These are phyloP conservation scores for Perizoma flavofasciatum DNA, from an alignment of 2,888 invertebrate species.

Conservation along the genomic window DNA sequence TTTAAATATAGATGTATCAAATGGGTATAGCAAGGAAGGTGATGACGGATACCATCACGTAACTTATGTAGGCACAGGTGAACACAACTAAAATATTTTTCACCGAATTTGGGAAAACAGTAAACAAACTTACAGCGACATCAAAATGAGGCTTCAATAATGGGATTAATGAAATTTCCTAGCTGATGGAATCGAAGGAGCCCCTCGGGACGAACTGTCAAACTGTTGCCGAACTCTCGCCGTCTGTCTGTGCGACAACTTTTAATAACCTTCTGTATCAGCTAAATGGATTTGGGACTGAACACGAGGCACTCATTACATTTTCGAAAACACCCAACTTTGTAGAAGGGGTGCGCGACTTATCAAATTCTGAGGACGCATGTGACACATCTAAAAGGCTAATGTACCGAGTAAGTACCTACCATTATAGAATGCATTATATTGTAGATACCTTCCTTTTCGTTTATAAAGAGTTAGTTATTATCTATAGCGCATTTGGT, in stretches of 20 bases:
- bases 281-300: slow-evolving; percentile 74
- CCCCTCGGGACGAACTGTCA: slow-evolving; percentile 70
- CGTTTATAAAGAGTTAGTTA: no score
- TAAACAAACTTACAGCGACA: slow-evolving; percentile 36
- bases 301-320: slow-evolving; percentile 53
- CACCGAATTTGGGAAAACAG: slow-evolving; percentile 21
- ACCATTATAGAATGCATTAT: slow-evolving; percentile 2
- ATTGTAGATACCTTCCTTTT: not conserved
- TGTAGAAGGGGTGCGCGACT: slow-evolving; percentile 36
- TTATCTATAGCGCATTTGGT: no score
- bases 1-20: no score
- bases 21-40: no score
- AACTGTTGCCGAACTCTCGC: slow-evolving; percentile 66
- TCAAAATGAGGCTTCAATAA: slow-evolving; percentile 59
- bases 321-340: slow-evolving; percentile 48
- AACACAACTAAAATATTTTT: slow-evolving; percentile 11
- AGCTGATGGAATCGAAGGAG: slow-evolving; percentile 71
- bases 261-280: slow-evolving; percentile 79
- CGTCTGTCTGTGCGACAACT: slow-evolving; percentile 73
- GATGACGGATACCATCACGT: not conserved
- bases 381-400: slow-evolving; percentile 25
- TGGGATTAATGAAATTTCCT: slow-evolving; percentile 76
- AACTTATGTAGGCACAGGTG: slow-evolving; percentile 4
- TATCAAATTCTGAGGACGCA: slow-evolving; percentile 29
- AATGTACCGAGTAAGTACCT: no score